A percentile compares a stretch with the other conserved stretches of the same genome.
phyloP scores from a whole-genome alignment of 2,113 vertebrate genomes.

The Melanotaenia duboulayi region DNA sequence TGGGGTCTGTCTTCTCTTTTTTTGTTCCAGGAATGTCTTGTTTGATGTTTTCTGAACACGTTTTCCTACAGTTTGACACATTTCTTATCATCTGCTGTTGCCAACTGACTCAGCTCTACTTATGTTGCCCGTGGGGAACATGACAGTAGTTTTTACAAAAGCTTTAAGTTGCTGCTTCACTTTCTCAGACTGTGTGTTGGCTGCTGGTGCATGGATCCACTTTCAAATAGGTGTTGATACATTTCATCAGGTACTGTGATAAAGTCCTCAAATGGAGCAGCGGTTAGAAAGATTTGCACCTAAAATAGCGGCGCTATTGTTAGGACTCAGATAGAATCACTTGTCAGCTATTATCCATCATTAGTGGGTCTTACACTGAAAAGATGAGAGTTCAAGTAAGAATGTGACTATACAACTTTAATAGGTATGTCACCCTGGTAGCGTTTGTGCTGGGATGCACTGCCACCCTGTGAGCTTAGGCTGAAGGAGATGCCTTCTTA shows the following conservation, averaged over 20 bases:
- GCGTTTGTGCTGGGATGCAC: background rate
- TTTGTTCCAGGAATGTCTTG: conserved; percentile 5
- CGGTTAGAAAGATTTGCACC: background rate
- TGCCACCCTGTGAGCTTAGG: background rate
- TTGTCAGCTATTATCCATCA: conserved; percentile 25
- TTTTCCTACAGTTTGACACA: conserved; percentile 36
- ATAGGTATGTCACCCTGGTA: background rate
- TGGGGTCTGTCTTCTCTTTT: conserved; percentile 11
- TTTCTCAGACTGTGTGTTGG: conserved; percentile 42
- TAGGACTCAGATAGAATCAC: conserved; percentile 23
- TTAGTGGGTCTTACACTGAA: conserved; percentile 21
- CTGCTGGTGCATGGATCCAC: conserved; percentile 44
- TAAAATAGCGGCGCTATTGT: conserved; percentile 33
- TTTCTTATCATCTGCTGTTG: conserved; percentile 50
- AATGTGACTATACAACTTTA: background rate
- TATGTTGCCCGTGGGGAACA: conserved; percentile 36
- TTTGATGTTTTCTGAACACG: conserved; percentile 13
- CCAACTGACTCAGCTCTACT: conserved; percentile 23
- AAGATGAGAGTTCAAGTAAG: conserved; percentile 10
- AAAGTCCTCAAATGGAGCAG: conserved; percentile 16
- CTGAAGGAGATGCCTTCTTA: background rate
- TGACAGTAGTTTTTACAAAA: conserved; percentile 59
- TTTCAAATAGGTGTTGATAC: conserved; percentile 45
- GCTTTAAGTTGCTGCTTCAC: conserved; percentile 46
- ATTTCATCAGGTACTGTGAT: conserved; percentile 39